Evolutionary conservation across 2,113 vertebrate species (phyloP), one percentile per base, ranked within the genome.

Genomic region (Mastomys natalensis): DNA sequence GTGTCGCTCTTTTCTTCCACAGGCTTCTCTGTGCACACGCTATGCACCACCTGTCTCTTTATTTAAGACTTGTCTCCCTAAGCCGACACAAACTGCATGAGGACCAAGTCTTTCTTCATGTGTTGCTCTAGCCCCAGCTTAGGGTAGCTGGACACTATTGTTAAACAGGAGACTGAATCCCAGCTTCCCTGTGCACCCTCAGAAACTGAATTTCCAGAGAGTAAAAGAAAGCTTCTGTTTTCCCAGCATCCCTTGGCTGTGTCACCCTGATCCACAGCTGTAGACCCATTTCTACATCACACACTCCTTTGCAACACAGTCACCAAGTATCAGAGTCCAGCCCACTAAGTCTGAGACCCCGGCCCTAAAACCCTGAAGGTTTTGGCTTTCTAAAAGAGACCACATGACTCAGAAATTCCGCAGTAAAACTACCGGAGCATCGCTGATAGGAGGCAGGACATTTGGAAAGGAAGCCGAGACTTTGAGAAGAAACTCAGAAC

Each of bases 401-500:
- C 29, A 21, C 3, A 58, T 68, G 88, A 68, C 53, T 84, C 60
- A 8, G 22, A 92, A 64, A 92, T 81, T 92, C 84, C 90, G 87
- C n/a, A 91, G 64, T 45, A 9, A 92, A 95, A 88, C 37, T 22
- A 76, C 15, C 91, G 55, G 24, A 72, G 64, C 17, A 66, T 43
- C 34, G 48, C 64, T 84, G 85, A 43, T 77, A 68, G 68, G 66
- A 86, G 60, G 58, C 15, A 58, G 86, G 89, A 87, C 66, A 94
- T 73, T 93, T 51, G 70, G 72, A 60, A 60, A 76, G 62, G 76
- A 95, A 43, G 48, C 34, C 43, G 34, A 51, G 81, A 72, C n/a
- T 96, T 92, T 95, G 80, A 70, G 40, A 88, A 96, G 93, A 85
- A 45, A 60, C 22, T 89, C 84, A 51, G 72, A 95, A 86, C 15